These are phyloP conservation scores for Eilema griseolum DNA, from an alignment of 2,888 invertebrate species.

Conservation along the genomic window DNA sequence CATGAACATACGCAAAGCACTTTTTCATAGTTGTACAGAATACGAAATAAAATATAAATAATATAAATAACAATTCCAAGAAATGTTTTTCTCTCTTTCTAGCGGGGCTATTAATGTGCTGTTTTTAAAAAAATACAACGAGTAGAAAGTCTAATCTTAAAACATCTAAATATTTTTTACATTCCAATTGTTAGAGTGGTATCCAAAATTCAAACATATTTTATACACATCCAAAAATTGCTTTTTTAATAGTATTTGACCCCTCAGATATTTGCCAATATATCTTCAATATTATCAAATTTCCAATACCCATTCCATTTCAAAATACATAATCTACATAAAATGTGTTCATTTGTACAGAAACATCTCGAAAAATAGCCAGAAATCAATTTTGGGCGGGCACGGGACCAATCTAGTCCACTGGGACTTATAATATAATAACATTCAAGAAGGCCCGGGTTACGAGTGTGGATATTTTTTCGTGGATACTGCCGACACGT, in stretches of 20 bases:
- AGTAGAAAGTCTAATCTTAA: too few species aligned
- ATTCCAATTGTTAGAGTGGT: neutral
- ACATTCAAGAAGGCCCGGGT: conserved; percentile 43
- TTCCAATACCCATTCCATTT: conserved; percentile 7
- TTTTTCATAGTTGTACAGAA: too few species aligned
- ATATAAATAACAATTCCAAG: too few species aligned
- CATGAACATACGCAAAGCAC: too few species aligned
- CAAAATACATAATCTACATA: conserved; percentile 10
- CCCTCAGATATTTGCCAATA: neutral
- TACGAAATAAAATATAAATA: too few species aligned
- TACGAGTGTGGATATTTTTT: conserved; percentile 40
- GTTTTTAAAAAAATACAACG: too few species aligned
- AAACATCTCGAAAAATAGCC: conserved; percentile 25
- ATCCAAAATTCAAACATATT: neutral
- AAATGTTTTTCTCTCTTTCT: too few species aligned
- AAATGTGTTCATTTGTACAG: conserved; percentile 29
- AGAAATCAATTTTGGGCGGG: conserved; percentile 47
- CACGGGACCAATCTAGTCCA: conserved; percentile 43
- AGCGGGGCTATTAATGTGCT: too few species aligned
- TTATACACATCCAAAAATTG: neutral
- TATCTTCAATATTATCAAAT: conserved; percentile 6
- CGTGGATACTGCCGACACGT: conserved; percentile 25
- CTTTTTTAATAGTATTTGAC: neutral
- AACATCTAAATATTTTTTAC: too few species aligned
- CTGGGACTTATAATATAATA: conserved; percentile 56